phyloP scores from a whole-genome alignment of 2,113 vertebrate species.

The Cyrtonyx montezumae region DNA sequence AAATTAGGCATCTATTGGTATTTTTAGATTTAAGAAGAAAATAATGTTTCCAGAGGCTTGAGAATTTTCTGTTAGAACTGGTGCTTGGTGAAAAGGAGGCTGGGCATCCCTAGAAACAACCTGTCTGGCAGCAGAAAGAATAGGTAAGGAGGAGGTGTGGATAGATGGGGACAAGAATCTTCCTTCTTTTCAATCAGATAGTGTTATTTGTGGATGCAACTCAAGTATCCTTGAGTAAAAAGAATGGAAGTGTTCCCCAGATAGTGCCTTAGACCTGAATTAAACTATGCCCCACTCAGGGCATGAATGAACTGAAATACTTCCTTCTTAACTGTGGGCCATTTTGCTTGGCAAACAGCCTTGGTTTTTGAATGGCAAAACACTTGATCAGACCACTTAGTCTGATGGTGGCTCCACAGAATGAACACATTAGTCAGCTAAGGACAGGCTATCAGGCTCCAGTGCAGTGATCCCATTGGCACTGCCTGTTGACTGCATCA shows the following conservation, averaged over 20 bases:
- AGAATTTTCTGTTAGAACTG: neutral
- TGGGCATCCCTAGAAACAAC: neutral
- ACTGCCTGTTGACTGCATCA: neutral
- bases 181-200: constrained; percentile 36
- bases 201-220: constrained; percentile 34
- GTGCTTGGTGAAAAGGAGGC: neutral
- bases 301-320: constrained; percentile 28
- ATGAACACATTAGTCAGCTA: constrained; percentile 45
- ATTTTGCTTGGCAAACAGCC: constrained; percentile 55
- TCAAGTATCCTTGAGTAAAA: constrained; percentile 53
- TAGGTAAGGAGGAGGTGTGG: neutral
- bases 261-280: constrained; percentile 17
- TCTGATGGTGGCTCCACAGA: neutral
- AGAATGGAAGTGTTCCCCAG: constrained; percentile 36
- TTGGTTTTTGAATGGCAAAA: constrained; percentile 34
- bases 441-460: constrained; percentile 15
- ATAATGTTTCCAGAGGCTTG: neutral
- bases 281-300: neutral
- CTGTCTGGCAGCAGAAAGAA: neutral
- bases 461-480: neutral
- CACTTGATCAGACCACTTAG: constrained; percentile 33
- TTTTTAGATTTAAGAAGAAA: neutral
- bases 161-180: neutral
- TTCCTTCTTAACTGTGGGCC: constrained; percentile 18
- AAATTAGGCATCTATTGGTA: neutral